These are phyloP conservation scores for Tanytarsus gracilentus DNA, from an alignment of 2,888 invertebrate genomes.

Conservation along the genomic window DNA sequence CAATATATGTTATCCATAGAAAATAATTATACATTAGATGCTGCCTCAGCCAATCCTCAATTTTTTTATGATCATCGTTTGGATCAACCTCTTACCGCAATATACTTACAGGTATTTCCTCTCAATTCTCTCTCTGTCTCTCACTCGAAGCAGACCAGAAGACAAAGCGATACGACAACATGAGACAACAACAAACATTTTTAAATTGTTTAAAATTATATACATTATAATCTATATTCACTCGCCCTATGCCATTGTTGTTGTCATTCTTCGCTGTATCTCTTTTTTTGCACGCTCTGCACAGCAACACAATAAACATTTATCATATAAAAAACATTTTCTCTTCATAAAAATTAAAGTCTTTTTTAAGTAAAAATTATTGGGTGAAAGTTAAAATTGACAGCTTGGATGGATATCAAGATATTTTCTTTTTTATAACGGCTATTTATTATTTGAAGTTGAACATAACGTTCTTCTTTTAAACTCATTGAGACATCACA, in stretches of 20 bases:
- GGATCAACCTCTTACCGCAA: not conserved
- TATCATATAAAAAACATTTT: slow-evolving; percentile 8
- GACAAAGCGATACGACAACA: not conserved
- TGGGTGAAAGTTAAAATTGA: too few relatives aligned
- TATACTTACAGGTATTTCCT: not conserved
- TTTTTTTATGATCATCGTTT: slow-evolving; percentile 1
- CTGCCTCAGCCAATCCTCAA: slow-evolving; percentile 14
- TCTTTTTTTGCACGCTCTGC: not conserved
- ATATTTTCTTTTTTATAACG: slow-evolving; percentile 10
- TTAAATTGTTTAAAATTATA: slow-evolving; percentile 29
- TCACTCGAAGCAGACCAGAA: too few relatives aligned
- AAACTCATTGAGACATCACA: too few relatives aligned
- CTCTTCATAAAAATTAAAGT: not conserved
- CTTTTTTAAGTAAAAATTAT: too few relatives aligned
- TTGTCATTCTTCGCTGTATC: slow-evolving; percentile 7
- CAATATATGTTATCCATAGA: slow-evolving; percentile 9
- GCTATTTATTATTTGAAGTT: too few relatives aligned
- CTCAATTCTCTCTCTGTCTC: too few relatives aligned
- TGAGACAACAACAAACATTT: slow-evolving; percentile 3
- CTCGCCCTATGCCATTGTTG: slow-evolving; percentile 9
- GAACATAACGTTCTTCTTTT: too few relatives aligned
- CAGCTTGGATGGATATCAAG: too few relatives aligned
- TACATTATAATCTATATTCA: slow-evolving; percentile 20
- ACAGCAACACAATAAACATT: slow-evolving; percentile 14
- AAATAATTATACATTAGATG: slow-evolving; percentile 23